These are phyloP conservation scores for Tringa solitaria DNA, from an alignment of 2,113 vertebrate species.

Conservation along the genomic window DNA sequence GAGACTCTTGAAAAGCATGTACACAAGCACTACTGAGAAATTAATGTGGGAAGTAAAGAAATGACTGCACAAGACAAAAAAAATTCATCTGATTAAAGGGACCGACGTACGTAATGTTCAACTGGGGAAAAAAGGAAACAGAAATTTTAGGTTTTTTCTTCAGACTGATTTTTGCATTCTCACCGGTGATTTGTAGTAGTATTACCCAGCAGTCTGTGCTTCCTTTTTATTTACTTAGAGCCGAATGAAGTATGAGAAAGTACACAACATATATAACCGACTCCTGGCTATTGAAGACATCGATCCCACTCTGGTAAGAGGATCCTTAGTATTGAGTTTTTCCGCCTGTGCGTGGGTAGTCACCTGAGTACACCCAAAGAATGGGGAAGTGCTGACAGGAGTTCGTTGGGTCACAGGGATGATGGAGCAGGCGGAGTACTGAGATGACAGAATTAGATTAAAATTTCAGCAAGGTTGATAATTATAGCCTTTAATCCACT, in stretches of 20 bases:
- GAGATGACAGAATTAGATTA: background rate
- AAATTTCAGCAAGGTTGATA: background rate
- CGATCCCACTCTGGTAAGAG: slow-evolving; percentile 92
- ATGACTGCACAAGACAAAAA: background rate
- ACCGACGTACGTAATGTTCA: background rate
- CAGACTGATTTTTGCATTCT: background rate
- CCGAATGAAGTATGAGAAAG: slow-evolving; percentile 98
- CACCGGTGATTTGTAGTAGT: background rate
- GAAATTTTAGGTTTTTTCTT: background rate
- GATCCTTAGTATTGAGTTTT: background rate
- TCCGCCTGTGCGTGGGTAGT: background rate
- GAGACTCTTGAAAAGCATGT: background rate
- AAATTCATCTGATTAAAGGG: background rate
- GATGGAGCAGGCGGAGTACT: background rate
- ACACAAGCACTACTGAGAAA: background rate
- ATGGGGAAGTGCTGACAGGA: background rate
- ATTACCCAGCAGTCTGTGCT: background rate
- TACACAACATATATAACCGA: slow-evolving; percentile 96
- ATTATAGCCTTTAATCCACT: background rate
- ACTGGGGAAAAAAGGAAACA: background rate
- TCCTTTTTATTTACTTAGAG: slow-evolving; percentile 75
- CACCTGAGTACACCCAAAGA: background rate
- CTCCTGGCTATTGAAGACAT: slow-evolving; percentile 96
- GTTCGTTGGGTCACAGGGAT: background rate
- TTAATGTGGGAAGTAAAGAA: background rate